Conservation (phyloP, 2,113 vertebrate genomes). For the Xerus inauris region DNA sequence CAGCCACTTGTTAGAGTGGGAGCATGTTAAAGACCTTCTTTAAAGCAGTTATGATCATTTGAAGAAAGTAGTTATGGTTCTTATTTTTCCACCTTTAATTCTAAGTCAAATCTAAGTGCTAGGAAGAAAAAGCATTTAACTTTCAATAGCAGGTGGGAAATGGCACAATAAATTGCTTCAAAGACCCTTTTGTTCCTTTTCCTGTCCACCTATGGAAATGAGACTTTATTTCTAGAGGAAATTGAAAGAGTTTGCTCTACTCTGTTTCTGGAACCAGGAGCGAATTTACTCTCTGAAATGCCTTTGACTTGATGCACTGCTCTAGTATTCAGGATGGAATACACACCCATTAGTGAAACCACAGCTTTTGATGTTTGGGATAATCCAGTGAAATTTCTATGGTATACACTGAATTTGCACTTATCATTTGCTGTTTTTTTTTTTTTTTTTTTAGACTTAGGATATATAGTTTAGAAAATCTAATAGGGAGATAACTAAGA, state of each 20-base stretch:
- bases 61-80: conserved; percentile 47
- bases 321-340: not conserved
- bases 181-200: conserved; percentile 23
- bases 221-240: conserved; percentile 28
- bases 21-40: conserved; percentile 83
- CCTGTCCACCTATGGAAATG: conserved; percentile 10
- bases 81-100: conserved; percentile 66
- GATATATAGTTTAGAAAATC: not conserved
- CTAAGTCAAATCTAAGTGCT: conserved; percentile 55
- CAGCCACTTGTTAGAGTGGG: conserved; percentile 81
- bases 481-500: not conserved
- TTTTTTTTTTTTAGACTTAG: not conserved
- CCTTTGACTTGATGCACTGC: not conserved
- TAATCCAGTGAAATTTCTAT: not conserved
- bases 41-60: conserved; percentile 77
- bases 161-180: conserved; percentile 7
- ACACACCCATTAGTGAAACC: not conserved
- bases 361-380: not conserved
- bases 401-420: not conserved
- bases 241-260: not conserved
- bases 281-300: not conserved
- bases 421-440: not conserved
- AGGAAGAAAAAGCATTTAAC: conserved; percentile 46
- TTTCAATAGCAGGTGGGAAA: conserved; percentile 28
- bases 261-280: not conserved